Conservation (phyloP, 1,140 invertebrate genomes). For the Cryptotermes secundus region DNA sequence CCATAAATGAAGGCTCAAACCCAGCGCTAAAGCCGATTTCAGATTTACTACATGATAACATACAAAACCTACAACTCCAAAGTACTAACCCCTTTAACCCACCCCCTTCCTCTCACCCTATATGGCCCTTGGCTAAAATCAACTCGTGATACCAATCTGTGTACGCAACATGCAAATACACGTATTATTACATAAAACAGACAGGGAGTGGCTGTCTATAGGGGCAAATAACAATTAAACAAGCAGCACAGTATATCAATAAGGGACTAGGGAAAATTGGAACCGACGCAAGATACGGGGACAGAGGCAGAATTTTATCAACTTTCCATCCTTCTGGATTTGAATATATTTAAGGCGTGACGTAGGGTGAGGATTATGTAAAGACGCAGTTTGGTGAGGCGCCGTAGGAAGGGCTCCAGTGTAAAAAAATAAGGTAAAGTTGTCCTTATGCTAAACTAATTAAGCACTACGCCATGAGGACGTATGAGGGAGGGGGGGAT, state of each 20-base stretch:
- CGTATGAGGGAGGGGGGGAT: too few relatives aligned
- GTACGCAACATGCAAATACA: conserved; percentile 6
- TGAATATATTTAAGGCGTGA: too few relatives aligned
- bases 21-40: not conserved
- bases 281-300: not conserved
- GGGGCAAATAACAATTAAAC: conserved; percentile 4
- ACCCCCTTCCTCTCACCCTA: not conserved
- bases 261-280: not conserved
- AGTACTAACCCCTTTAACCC: not conserved
- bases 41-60: conserved; percentile 8
- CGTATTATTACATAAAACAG: not conserved
- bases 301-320: not conserved
- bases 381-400: too few relatives aligned
- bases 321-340: not conserved
- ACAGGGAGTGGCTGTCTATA: not conserved
- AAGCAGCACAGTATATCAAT: conserved; percentile 7
- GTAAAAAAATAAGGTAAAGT: too few relatives aligned
- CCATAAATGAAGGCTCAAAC: not conserved
- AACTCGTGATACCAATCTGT: not conserved
- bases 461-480: too few relatives aligned
- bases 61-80: conserved; percentile 1
- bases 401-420: too few relatives aligned
- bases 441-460: too few relatives aligned
- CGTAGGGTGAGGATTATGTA: too few relatives aligned
- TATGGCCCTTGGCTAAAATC: not conserved